phyloP scores from a whole-genome alignment of 2,888 invertebrate species.

The Ennomos quercinarius region DNA sequence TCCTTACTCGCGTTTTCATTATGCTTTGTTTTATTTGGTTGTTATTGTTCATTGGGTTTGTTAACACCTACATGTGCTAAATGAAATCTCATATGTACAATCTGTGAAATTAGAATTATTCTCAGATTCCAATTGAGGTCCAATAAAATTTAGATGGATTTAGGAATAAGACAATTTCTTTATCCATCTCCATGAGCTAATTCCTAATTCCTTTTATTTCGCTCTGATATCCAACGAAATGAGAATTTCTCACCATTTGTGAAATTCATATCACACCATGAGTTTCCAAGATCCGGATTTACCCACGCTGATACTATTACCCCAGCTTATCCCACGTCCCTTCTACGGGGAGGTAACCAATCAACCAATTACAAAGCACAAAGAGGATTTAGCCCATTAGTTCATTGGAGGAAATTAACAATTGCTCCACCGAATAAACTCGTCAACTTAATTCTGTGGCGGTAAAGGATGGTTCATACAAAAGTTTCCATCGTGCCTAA shows the following conservation, averaged over 20 bases:
- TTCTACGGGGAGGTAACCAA: constrained; percentile 51
- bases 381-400: constrained; percentile 83
- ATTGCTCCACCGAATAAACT: constrained; percentile 82
- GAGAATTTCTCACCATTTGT: too few relatives aligned
- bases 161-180: too few relatives aligned
- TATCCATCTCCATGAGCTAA: too few relatives aligned
- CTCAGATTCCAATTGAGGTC: too few relatives aligned
- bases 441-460: constrained; percentile 76
- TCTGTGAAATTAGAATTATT: neutral
- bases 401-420: constrained; percentile 84
- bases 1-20: too few relatives aligned
- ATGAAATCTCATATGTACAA: neutral
- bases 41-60: too few relatives aligned
- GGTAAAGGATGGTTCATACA: constrained; percentile 61
- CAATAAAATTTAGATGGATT: too few relatives aligned
- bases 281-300: constrained; percentile 15
- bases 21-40: too few relatives aligned
- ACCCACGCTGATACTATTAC: constrained; percentile 20
- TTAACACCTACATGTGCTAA: too few relatives aligned
- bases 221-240: too few relatives aligned
- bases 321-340: constrained; percentile 29
- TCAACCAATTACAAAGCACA: constrained; percentile 77
- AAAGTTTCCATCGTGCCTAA: too few relatives aligned
- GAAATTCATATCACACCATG: constrained; percentile 3
- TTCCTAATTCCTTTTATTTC: too few relatives aligned